Evolutionary conservation across 2,888 invertebrate genomes (phyloP).

Genomic region (Xestia xanthographa): DNA sequence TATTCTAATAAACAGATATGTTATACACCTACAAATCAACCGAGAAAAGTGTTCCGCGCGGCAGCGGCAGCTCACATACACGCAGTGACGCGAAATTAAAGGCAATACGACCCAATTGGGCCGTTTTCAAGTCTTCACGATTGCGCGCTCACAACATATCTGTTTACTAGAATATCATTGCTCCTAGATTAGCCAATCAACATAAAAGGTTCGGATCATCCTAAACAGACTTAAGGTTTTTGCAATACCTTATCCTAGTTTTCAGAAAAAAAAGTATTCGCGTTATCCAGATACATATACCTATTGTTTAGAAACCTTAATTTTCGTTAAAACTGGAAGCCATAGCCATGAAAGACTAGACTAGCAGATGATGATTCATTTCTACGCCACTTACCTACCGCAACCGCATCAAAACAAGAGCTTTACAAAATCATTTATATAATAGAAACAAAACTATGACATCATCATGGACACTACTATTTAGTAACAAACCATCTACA

Average conservation of each 20-base stretch:
- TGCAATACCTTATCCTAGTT: background rate
- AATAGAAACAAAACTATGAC: background rate
- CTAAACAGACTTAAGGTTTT: background rate
- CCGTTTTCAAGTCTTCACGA: too few species aligned
- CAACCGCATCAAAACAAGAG: background rate
- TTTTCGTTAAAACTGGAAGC: background rate
- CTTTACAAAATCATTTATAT: background rate
- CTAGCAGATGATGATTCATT: background rate
- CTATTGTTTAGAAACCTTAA: background rate
- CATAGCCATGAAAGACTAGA: too few species aligned
- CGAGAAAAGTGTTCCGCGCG: too few species aligned
- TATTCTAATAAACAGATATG: too few species aligned
- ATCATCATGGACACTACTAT: background rate
- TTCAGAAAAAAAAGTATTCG: background rate
- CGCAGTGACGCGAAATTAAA: too few species aligned
- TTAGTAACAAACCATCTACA: conserved; percentile 8
- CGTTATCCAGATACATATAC: too few species aligned
- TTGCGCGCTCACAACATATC: too few species aligned
- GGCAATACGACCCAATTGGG: too few species aligned
- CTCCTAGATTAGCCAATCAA: background rate
- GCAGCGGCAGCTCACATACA: too few species aligned
- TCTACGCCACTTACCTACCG: background rate
- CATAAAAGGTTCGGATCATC: background rate
- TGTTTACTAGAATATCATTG: too few species aligned
- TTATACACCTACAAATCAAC: too few species aligned